Evolutionary conservation across 2,888 invertebrate genomes (phyloP).

Genomic region (Junonia oenone): DNA sequence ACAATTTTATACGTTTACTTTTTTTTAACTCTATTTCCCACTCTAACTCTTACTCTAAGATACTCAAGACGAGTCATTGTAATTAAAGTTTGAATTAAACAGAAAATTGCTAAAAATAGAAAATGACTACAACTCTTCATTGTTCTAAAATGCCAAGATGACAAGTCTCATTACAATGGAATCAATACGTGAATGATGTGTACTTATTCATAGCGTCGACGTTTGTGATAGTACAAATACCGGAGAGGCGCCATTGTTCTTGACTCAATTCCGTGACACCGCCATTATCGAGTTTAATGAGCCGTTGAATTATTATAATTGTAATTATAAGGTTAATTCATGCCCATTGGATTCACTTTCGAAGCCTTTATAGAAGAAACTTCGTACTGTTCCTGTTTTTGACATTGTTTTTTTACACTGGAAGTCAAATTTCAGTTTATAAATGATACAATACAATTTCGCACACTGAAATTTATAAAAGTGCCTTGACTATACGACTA

Average conservation of each 20-base stretch:
- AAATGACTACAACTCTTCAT: neutral
- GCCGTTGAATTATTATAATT: neutral
- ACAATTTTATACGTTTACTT: no score
- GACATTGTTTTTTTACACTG: no score
- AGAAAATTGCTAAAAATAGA: no score
- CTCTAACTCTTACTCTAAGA: no score
- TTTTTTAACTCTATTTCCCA: no score
- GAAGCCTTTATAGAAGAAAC: no score
- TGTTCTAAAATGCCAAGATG: neutral
- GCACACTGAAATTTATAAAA: no score
- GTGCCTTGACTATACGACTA: no score
- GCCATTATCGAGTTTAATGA: constrained; percentile 6
- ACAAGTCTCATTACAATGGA: neutral
- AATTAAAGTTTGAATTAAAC: neutral
- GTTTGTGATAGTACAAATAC: neutral
- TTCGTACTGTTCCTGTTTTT: no score
- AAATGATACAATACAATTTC: no score
- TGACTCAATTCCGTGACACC: constrained; percentile 7
- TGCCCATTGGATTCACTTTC: neutral
- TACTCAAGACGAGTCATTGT: no score
- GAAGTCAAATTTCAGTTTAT: no score
- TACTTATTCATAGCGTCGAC: neutral
- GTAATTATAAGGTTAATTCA: constrained; percentile 3
- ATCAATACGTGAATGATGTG: neutral
- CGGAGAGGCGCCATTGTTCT: constrained; percentile 9